These are phyloP conservation scores for Drosophila picticornis DNA, from an alignment of 2,888 invertebrate species.

Conservation along the genomic window DNA sequence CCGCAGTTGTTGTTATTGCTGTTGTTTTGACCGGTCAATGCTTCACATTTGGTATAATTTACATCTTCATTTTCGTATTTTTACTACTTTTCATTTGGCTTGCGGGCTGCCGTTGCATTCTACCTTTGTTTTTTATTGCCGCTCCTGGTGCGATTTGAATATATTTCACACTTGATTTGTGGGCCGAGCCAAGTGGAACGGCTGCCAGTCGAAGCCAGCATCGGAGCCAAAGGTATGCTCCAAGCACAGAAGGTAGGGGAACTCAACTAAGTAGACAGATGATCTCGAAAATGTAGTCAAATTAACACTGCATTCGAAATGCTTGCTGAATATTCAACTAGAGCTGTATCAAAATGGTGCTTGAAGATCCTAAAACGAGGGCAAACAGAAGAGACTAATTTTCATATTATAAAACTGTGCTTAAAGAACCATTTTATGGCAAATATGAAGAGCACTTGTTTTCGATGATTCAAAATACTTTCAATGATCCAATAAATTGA, in stretches of 20 bases:
- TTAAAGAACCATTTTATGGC: not conserved
- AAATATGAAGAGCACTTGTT: too few relatives aligned
- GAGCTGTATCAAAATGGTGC: not conserved
- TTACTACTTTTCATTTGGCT: conserved; percentile 65
- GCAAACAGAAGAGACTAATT: too few relatives aligned
- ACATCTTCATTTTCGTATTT: conserved; percentile 79
- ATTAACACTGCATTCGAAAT: conserved; percentile 70
- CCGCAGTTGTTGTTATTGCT: conserved; percentile 16
- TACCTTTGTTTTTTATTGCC: conserved; percentile 43
- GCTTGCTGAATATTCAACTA: not conserved
- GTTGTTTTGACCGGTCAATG: conserved; percentile 67
- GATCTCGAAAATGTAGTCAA: conserved; percentile 73
- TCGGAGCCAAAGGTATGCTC: conserved; percentile 29
- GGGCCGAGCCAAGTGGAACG: conserved; percentile 53
- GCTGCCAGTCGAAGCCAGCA: conserved; percentile 30
- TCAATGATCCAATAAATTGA: too few relatives aligned
- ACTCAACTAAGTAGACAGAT: conserved; percentile 48
- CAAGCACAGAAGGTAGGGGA: not conserved
- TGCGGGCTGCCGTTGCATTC: conserved; percentile 39
- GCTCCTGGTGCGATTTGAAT: conserved; percentile 73
- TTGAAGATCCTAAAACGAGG: not conserved
- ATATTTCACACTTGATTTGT: conserved; percentile 82
- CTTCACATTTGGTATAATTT: conserved; percentile 76
- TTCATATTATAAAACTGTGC: not conserved
- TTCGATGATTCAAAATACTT: too few relatives aligned